phyloP scores from a whole-genome alignment of 2,113 vertebrate species.

The Phylloscopus whistleri region DNA sequence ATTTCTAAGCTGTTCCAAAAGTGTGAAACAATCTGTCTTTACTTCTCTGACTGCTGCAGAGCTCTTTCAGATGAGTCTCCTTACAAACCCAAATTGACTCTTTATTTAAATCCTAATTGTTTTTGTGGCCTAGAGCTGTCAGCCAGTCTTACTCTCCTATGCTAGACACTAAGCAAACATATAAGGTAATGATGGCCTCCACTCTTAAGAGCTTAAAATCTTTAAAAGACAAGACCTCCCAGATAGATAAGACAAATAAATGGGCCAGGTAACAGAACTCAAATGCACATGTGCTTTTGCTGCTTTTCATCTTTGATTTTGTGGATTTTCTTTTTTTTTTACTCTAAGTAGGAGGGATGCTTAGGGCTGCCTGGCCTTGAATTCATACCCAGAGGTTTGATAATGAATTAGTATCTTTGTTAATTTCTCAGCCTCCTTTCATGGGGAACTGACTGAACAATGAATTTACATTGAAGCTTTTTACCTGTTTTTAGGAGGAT shows the following conservation, averaged over 20 bases:
- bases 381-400: not conserved
- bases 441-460: not conserved
- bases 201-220: conserved; percentile 58
- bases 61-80: not conserved
- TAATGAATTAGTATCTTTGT: not conserved
- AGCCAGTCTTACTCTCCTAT: not conserved
- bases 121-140: conserved; percentile 59
- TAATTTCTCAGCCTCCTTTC: not conserved
- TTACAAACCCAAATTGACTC: not conserved
- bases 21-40: not conserved
- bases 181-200: conserved; percentile 41
- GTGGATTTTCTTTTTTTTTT: not conserved
- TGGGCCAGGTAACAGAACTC: conserved; percentile 38
- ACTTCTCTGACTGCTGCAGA: not conserved
- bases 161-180: conserved; percentile 49
- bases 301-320: conserved; percentile 2
- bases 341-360: not conserved
- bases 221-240: conserved; percentile 55
- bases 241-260: conserved; percentile 54
- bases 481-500: not conserved
- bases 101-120: conserved; percentile 61
- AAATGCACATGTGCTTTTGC: not conserved
- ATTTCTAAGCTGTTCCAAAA: not conserved
- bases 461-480: not conserved
- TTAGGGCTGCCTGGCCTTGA: not conserved